These are phyloP conservation scores for Acanthosepion pharaonis DNA, from an alignment of 2,888 invertebrate genomes.

Conservation along the genomic window DNA sequence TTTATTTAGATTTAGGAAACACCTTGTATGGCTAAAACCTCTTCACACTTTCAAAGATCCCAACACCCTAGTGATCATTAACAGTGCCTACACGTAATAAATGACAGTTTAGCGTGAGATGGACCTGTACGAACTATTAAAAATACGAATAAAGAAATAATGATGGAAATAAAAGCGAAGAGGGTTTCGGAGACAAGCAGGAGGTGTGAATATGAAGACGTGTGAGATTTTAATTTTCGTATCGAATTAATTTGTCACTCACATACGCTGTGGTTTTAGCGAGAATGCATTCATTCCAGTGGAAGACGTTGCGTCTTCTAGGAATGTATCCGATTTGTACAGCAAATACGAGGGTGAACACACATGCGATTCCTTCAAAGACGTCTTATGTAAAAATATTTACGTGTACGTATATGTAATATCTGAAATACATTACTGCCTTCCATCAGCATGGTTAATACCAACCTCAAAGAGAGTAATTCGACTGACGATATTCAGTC, in stretches of 20 bases:
- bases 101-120: not conserved
- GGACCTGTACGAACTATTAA: not conserved
- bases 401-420: too few species aligned
- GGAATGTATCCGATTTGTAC: not conserved
- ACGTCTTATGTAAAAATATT: too few species aligned
- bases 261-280: not conserved
- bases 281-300: not conserved
- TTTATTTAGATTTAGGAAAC: not conserved
- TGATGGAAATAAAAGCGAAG: not conserved
- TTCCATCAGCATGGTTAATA: too few species aligned
- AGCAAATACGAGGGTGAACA: not conserved
- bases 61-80: not conserved
- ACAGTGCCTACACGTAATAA: not conserved
- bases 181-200: not conserved
- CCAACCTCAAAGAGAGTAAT: too few species aligned
- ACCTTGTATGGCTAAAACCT: not conserved
- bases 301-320: not conserved
- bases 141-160: not conserved
- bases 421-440: too few species aligned
- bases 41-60: not conserved
- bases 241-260: not conserved
- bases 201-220: not conserved
- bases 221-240: slow-evolving; percentile 2
- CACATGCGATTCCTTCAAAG: too few species aligned
- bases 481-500: too few species aligned